phyloP scores from a whole-genome alignment of 2,888 invertebrate genomes.

The Arrhopalites spinosus region DNA sequence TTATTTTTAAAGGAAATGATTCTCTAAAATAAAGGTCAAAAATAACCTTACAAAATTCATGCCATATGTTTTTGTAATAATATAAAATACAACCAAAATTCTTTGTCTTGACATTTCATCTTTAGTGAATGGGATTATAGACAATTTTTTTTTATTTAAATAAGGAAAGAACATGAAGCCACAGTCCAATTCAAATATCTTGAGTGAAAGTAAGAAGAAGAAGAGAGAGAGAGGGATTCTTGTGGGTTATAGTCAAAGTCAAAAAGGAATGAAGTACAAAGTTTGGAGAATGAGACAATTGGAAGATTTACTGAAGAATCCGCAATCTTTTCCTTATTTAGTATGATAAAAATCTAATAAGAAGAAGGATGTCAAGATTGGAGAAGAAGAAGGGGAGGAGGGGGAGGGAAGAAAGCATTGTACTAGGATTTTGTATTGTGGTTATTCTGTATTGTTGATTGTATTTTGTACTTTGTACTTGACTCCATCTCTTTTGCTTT shows the following conservation, averaged over 20 bases:
- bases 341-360: slow-evolving; percentile 43
- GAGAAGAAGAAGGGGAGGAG: neutral
- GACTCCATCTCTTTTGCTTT: neutral
- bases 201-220: neutral
- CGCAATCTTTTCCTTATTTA: slow-evolving; percentile 43
- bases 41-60: no score
- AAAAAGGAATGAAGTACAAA: neutral
- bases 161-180: no score
- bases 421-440: slow-evolving; percentile 25
- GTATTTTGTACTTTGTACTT: neutral
- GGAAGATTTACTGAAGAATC: slow-evolving; percentile 40
- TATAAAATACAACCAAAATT: no score
- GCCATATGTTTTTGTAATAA: no score
- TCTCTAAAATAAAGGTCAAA: no score
- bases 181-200: no score
- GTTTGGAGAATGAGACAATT: slow-evolving; percentile 12
- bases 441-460: neutral
- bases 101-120: no score
- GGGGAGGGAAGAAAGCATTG: slow-evolving; percentile 23
- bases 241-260: no score
- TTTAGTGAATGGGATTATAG: no score
- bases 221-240: neutral
- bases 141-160: no score
- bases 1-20: no score
- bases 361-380: slow-evolving; percentile 23